Base-by-base conservation (phyloP, 2,888 invertebrate species). In the Polydrusus pterygomalis region DNA sequence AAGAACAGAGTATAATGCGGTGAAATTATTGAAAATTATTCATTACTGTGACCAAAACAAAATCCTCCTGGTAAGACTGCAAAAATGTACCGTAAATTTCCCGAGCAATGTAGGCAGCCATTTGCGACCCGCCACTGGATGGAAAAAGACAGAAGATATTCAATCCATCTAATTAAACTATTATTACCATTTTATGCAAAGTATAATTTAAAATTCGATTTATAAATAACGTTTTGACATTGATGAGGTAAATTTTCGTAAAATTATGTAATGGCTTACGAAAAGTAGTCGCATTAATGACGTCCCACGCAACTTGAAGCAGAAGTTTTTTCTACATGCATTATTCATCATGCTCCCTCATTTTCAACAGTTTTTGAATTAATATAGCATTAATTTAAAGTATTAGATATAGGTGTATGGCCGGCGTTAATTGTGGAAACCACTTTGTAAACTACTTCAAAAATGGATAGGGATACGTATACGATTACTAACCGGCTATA, bases 101-200 rank as follows among this genome's bases (percentile, higher is more conserved):
- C 5, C 5, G 1, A 25, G 1, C 5, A 3, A 3, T 25, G 25
- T 25, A 25, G 25, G 5, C 25, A 25, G 1, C 25, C 5, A n/a
- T 5, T 25, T 25, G 25, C 25, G 5, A 1, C 8, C 5, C 34
- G 34, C 34, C 34, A 34, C 34, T 34, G 34, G 60, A 60, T 43
- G 3, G 43, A 47, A 47, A 47, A 47, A 38, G 2, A 70, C 70
- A 51, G 63, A 63, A 62, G 62, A 64, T 45, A 20, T 18, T n/a
- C n/a, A 34, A 60, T 15, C 11, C 25, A 45, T 45, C 60, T 58
- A 60, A 67, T 73, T 73, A 49, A 60, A 73, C 70, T 64, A 70
- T 75, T 75, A 71, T 71, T 65, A 71, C 67, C 38, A 62, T 56
- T 71, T 71, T 71, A 75, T 75, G 75, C 75, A 75, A 75, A 75